Evolutionary conservation across 2,113 vertebrate species (phyloP).

Genomic region (Oenanthe melanoleuca): DNA sequence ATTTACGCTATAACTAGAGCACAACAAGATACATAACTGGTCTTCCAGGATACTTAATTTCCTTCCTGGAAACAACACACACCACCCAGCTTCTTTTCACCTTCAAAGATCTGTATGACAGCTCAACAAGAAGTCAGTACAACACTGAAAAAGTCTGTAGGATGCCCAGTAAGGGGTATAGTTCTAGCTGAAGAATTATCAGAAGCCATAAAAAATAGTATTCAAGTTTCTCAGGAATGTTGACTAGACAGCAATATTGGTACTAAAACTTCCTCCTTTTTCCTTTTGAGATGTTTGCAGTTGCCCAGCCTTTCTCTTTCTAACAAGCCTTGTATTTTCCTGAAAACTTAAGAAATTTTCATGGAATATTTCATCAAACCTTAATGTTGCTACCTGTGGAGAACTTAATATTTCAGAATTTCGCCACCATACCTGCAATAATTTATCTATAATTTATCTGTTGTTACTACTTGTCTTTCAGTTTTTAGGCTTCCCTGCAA

Average conservation of each 20-base stretch:
- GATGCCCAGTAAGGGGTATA: neutral
- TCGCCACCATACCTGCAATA: neutral
- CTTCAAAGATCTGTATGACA: neutral
- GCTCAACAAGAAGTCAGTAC: neutral
- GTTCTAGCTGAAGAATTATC: neutral
- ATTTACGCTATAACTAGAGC: neutral
- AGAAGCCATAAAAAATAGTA: neutral
- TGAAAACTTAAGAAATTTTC: conserved; percentile 13
- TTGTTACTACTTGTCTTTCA: neutral
- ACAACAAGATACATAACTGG: neutral
- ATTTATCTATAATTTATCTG: neutral
- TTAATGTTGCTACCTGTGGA: neutral
- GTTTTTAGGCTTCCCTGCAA: neutral
- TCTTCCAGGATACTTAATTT: neutral
- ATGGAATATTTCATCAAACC: neutral
- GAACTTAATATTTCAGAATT: neutral
- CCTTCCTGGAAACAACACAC: neutral
- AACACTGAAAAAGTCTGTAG: neutral
- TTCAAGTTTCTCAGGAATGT: neutral
- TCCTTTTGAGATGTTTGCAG: neutral
- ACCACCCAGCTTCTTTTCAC: neutral
- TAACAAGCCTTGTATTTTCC: neutral
- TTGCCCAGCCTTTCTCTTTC: neutral
- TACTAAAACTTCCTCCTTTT: neutral
- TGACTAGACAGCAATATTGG: neutral